Percentiles rank a stretch among this genome's conserved stretches.
These are phyloP conservation scores for Leptocoma aspasia DNA, from an alignment of 2,113 vertebrate species.

Conservation along the genomic window DNA sequence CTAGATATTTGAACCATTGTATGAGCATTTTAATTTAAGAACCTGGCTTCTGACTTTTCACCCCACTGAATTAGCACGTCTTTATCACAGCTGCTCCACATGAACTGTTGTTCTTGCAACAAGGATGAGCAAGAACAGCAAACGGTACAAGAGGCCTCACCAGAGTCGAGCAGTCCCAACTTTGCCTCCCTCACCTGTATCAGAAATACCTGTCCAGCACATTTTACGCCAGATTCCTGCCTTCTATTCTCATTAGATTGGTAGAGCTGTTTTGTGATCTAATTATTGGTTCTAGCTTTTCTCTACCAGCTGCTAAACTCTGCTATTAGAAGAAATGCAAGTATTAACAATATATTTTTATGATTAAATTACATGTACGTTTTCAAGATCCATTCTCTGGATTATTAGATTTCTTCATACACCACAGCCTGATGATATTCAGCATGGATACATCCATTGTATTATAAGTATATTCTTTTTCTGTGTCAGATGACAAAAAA, in stretches of 20 bases:
- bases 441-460: accelerated
- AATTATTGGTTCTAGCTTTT: neutral
- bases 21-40: neutral
- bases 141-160: neutral
- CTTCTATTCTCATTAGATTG: neutral
- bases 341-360: neutral
- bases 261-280: neutral
- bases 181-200: neutral
- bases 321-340: neutral
- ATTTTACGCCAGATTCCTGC: neutral
- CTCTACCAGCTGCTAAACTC: neutral
- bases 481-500: neutral
- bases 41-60: neutral
- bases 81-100: neutral
- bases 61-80: neutral
- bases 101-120: neutral
- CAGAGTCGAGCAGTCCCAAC: neutral
- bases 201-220: neutral
- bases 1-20: neutral
- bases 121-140: neutral
- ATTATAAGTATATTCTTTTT: neutral
- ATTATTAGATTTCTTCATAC: neutral
- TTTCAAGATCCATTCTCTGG: neutral
- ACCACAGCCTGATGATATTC: neutral
- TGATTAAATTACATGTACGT: neutral